A percentile compares a stretch with the other conserved stretches of the same genome.
Evolutionary conservation across 2,113 vertebrate species (phyloP).

Genomic region (Pachypanchax playfairii): DNA sequence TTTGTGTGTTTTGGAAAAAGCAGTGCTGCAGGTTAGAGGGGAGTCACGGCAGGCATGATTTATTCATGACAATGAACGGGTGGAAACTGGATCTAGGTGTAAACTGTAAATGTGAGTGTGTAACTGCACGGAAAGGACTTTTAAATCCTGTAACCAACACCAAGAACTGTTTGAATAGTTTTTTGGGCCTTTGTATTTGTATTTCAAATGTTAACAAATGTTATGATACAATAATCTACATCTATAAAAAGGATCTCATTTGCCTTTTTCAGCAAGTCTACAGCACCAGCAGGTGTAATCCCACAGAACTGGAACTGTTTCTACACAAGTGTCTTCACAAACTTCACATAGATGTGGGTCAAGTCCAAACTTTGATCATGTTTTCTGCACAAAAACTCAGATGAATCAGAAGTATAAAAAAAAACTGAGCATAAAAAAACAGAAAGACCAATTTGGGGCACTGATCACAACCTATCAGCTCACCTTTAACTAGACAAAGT

Average conservation of each 20-base stretch:
- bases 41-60: conserved; percentile 59
- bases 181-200: too few relatives aligned
- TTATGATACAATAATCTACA: too few relatives aligned
- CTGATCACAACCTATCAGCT: background rate
- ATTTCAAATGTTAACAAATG: too few relatives aligned
- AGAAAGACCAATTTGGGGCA: background rate
- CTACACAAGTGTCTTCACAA: too few relatives aligned
- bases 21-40: conserved; percentile 38
- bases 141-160: too few relatives aligned
- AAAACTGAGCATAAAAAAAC: background rate
- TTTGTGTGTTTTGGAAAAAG: conserved; percentile 32
- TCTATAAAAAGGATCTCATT: too few relatives aligned
- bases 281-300: too few relatives aligned
- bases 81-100: conserved; percentile 54
- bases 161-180: too few relatives aligned
- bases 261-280: too few relatives aligned
- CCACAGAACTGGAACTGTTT: too few relatives aligned
- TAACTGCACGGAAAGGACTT: background rate
- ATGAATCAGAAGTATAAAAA: background rate
- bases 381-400: background rate
- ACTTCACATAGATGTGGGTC: too few relatives aligned
- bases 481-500: background rate
- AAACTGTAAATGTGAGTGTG: conserved; percentile 20
- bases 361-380: too few relatives aligned
- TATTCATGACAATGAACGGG: conserved; percentile 64